Evolutionary conservation across 1,140 invertebrate genomes (phyloP).

Genomic region (Orchesella cincta): DNA sequence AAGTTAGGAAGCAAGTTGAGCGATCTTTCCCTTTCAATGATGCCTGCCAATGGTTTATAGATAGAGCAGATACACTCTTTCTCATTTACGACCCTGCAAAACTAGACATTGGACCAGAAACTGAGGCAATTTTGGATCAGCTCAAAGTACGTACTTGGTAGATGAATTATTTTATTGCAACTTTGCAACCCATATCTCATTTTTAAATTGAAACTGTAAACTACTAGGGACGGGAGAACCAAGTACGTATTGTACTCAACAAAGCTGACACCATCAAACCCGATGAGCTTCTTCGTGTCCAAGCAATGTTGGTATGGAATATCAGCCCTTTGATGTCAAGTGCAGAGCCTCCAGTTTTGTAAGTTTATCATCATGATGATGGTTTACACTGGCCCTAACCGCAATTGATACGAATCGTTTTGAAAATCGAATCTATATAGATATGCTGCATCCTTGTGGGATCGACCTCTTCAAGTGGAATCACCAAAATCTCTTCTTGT

Average conservation of each 20-base stretch:
- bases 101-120: slow-evolving; percentile 89
- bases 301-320: slow-evolving; percentile 92
- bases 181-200: background rate
- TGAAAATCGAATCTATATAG: slow-evolving; percentile 58
- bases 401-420: slow-evolving; percentile 57
- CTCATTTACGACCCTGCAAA: slow-evolving; percentile 93
- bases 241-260: slow-evolving; percentile 80
- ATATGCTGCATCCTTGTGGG: slow-evolving; percentile 89
- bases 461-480: slow-evolving; percentile 76
- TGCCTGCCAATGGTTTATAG: slow-evolving; percentile 95
- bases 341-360: slow-evolving; percentile 86
- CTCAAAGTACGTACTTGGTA: slow-evolving; percentile 68
- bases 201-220: slow-evolving; percentile 26
- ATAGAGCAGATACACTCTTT: slow-evolving; percentile 91
- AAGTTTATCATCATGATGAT: slow-evolving; percentile 21
- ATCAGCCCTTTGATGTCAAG: slow-evolving; percentile 92
- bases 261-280: slow-evolving; percentile 92
- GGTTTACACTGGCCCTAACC: background rate
- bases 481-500: slow-evolving; percentile 74
- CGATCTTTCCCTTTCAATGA: slow-evolving; percentile 92
- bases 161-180: background rate
- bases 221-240: slow-evolving; percentile 49
- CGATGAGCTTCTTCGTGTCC: slow-evolving; percentile 88
- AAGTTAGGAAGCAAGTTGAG: slow-evolving; percentile 89
- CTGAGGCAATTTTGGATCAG: slow-evolving; percentile 88